Evolutionary conservation across 2,797 vertebrate genomes (phyloP).

Genomic region (Erpetoichthys calabaricus): DNA sequence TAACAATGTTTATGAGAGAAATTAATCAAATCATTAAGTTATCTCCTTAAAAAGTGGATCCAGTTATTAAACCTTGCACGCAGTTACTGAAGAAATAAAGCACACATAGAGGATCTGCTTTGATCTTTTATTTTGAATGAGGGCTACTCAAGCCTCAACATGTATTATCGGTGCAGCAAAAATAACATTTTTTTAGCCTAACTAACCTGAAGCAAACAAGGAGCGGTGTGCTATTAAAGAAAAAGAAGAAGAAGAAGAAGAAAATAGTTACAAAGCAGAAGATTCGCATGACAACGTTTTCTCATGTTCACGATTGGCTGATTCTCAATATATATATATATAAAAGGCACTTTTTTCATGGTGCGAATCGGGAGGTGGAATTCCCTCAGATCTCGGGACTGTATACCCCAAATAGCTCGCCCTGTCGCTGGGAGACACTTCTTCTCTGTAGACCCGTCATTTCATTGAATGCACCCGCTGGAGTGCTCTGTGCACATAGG

Average conservation of each 20-base stretch:
- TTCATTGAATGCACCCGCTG: conserved; percentile 23
- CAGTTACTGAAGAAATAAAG: too few species aligned
- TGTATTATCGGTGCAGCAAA: conserved; percentile 5
- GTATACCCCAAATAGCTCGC: conserved; percentile 25
- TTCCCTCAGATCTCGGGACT: conserved; percentile 29
- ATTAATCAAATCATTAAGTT: too few species aligned
- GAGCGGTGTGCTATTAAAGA: conserved; percentile 13
- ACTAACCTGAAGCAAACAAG: conserved; percentile 20
- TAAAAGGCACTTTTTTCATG: conserved; percentile 26
- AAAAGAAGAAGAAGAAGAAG: conserved; percentile 11
- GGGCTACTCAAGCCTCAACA: conserved; percentile 5
- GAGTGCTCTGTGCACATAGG: conserved; percentile 24
- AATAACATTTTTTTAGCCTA: conserved; percentile 14
- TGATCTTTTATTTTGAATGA: conserved; percentile 5
- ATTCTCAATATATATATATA: conserved; percentile 44
- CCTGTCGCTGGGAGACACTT: conserved; percentile 26
- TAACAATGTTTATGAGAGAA: too few species aligned
- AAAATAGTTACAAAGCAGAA: conserved; percentile 11
- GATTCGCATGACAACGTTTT: conserved; percentile 46
- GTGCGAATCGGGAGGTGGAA: conserved; percentile 40
- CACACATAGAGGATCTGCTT: not conserved
- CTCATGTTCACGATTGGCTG: conserved; percentile 60
- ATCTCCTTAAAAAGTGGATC: too few species aligned
- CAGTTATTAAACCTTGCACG: too few species aligned
- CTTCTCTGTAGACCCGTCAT: conserved; percentile 19